Base-by-base conservation (phyloP, 2,113 vertebrate genomes). In the Odontophorus gujanensis region DNA sequence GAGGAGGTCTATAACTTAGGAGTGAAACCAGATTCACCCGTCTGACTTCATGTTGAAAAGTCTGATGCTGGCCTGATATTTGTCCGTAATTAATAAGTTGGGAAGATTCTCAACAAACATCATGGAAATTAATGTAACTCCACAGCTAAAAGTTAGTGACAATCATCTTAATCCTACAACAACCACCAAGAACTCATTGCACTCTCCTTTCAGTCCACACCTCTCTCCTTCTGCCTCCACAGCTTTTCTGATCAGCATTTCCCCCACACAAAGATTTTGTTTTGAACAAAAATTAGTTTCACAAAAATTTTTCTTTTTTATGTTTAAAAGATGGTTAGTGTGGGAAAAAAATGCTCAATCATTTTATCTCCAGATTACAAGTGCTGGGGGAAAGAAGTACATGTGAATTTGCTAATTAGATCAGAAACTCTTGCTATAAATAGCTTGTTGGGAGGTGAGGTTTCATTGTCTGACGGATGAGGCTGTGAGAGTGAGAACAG, bases 241-340 rank as follows among this genome's bases (percentile, higher is more conserved):
- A 18, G 13, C 67, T 58, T 75, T 66, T 61, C 22, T 47, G 14
- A 14, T 7, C 42, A 36, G 42, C 1, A 1, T 45, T 77, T 47
- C 19, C 2, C 3, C 3, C 6, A 26, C n/a, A 57, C 0, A 1
- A 51, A 51, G 45, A 45, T 43, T 53, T 42, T 75, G 3, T 76
- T 83, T 68, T 72, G 6, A 73, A 58, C 6, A 48, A 65, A 77
- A 28, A 4, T 0, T 1, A 2, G 4, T 50, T 13, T 81, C 21
- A n/a, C 25, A 43, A 55, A 62, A 3, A 15, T 59, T 6, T 81
- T 28, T 48, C 26, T 58, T 2, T n/a, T 58, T 58, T n/a, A 19
- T 32, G 30, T 17, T 65, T 12, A 36, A 45, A 66, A 89, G 14
- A 48, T 8, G 18, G 43, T 67, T 74, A 8, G 9, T 77, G 45